Evolutionary conservation across 2,113 vertebrate genomes (phyloP).

Genomic region (Choloepus hoffmanni): DNA sequence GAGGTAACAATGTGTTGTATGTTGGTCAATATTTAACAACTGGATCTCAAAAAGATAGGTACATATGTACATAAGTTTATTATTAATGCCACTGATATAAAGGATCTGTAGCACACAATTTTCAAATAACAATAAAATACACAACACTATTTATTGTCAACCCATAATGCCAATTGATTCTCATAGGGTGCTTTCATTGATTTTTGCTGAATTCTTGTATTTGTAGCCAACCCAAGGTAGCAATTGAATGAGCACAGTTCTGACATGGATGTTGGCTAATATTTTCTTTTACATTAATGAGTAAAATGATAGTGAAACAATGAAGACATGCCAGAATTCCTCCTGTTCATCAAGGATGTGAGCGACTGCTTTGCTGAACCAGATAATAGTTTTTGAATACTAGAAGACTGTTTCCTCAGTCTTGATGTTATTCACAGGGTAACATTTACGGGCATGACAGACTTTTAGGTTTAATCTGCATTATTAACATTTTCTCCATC

Average conservation of each 20-base stretch:
- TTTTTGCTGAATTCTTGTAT: not conserved
- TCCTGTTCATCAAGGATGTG: not conserved
- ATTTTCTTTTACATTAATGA: conserved; percentile 10
- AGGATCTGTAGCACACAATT: not conserved
- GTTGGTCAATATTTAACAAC: not conserved
- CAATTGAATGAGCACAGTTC: not conserved
- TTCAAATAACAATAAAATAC: not conserved
- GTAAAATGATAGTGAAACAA: not conserved
- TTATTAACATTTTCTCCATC: conserved; percentile 51
- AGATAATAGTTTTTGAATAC: conserved; percentile 33
- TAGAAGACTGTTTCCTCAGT: conserved; percentile 43
- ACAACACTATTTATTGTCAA: not conserved
- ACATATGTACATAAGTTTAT: not conserved
- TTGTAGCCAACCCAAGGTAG: not conserved
- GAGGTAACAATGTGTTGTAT: not conserved
- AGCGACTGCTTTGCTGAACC: conserved; percentile 39
- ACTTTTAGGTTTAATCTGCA: conserved; percentile 60
- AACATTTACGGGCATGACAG: conserved; percentile 9
- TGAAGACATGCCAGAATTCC: not conserved
- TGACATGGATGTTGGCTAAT: not conserved
- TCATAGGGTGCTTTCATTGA: not conserved
- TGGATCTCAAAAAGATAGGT: too few relatives aligned
- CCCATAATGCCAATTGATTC: not conserved
- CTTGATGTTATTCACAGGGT: conserved; percentile 9
- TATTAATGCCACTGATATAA: not conserved